A percentile compares a stretch with the other conserved stretches of the same genome.
Conservation (phyloP, 2,113 vertebrate species). For the Nicator chloris region DNA sequence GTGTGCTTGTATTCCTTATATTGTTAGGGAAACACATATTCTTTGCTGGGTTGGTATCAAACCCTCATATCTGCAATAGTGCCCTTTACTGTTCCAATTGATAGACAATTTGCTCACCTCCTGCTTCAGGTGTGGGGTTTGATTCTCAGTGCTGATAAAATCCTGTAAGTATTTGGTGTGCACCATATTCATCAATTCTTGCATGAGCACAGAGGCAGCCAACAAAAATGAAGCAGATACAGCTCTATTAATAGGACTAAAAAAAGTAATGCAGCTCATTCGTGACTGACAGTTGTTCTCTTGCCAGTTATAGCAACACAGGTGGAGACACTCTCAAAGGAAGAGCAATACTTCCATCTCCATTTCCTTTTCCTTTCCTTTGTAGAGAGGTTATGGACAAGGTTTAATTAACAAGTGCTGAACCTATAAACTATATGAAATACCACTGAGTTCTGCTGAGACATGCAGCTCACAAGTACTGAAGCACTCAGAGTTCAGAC, state of each 20-base stretch:
- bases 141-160: not conserved
- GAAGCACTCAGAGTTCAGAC: not conserved
- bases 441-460: not conserved
- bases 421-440: not conserved
- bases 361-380: not conserved
- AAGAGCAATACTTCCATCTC: not conserved
- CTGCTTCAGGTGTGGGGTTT: not conserved
- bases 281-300: not conserved
- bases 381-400: not conserved
- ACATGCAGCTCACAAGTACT: not conserved
- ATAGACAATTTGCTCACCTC: not conserved
- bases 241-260: not conserved
- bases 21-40: not conserved
- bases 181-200: not conserved
- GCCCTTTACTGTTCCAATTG: not conserved
- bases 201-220: not conserved
- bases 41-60: not conserved
- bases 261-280: not conserved
- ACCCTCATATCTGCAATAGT: not conserved
- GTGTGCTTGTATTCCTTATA: not conserved
- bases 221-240: not conserved
- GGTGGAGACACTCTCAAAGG: not conserved
- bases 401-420: not conserved
- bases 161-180: not conserved
- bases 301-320: not conserved